A percentile compares a stretch with the other conserved stretches of the same genome.
These are phyloP conservation scores for Aricia agestis DNA, from an alignment of 1,140 invertebrate genomes.

Conservation along the genomic window DNA sequence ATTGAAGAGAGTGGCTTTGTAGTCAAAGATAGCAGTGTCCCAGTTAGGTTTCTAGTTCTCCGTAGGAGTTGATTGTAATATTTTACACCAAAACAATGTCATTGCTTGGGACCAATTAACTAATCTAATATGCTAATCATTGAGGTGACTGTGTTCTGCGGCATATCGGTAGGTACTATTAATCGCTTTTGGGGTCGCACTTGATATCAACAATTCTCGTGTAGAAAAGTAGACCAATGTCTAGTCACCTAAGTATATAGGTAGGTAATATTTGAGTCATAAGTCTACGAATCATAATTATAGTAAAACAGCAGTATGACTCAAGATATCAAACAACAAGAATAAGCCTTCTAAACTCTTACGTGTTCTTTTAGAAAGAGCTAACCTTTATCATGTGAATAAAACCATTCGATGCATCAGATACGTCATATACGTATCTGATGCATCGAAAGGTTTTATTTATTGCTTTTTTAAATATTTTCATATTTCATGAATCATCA, in stretches of 20 bases:
- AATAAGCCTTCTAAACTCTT: too few species aligned
- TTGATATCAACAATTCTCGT: neutral
- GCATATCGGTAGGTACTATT: neutral
- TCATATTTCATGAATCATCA: too few species aligned
- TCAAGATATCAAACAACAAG: neutral
- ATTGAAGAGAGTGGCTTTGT: neutral
- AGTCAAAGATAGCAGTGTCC: neutral
- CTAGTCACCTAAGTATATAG: neutral
- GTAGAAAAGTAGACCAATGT: neutral
- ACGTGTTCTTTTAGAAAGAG: too few species aligned
- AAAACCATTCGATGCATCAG: too few species aligned
- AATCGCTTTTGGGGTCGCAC: neutral
- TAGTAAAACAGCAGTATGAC: neutral
- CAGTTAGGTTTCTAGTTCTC: neutral
- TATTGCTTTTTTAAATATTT: too few species aligned
- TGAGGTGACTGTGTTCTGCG: neutral
- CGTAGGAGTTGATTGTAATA: neutral
- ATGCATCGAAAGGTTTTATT: too few species aligned
- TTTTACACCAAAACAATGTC: neutral
- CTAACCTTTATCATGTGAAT: too few species aligned
- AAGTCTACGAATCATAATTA: neutral
- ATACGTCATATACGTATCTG: too few species aligned
- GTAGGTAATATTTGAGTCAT: neutral
- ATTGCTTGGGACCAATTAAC: neutral
- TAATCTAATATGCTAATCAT: neutral